These are phyloP conservation scores for Drosophila flavopinicola DNA, from an alignment of 2,888 invertebrate species.

Conservation along the genomic window DNA sequence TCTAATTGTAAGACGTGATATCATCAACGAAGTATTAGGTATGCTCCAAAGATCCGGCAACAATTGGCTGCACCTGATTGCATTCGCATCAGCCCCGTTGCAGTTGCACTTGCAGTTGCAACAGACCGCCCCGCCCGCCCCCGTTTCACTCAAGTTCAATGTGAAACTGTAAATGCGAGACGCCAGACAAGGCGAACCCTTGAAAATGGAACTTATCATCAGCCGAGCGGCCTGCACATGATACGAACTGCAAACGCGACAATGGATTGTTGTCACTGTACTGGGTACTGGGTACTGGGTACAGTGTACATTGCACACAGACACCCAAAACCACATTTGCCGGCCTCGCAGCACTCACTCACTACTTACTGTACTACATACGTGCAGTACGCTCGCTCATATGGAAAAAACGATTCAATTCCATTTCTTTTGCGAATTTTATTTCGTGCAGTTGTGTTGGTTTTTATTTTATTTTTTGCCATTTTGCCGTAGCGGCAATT, in stretches of 20 bases:
- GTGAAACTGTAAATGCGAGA: slow-evolving; percentile 66
- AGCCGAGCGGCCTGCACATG: slow-evolving; percentile 44
- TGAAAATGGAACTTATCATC: slow-evolving; percentile 71
- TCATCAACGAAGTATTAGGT: slow-evolving; percentile 47
- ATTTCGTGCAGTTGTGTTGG: slow-evolving; percentile 9
- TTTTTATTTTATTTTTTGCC: slow-evolving; percentile 9
- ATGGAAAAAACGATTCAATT: slow-evolving; percentile 39
- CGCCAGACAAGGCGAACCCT: slow-evolving; percentile 77
- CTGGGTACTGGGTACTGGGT: no score
- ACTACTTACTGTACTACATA: background rate
- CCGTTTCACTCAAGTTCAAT: slow-evolving; percentile 71
- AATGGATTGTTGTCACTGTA: slow-evolving; percentile 17
- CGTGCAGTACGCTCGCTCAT: slow-evolving; percentile 15
- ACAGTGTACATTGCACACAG: slow-evolving; percentile 21
- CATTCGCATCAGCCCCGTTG: slow-evolving; percentile 21
- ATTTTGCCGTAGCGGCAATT: slow-evolving; percentile 31
- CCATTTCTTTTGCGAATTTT: slow-evolving; percentile 62
- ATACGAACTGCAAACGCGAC: slow-evolving; percentile 34
- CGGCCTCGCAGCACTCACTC: slow-evolving; percentile 27
- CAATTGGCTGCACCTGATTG: slow-evolving; percentile 76
- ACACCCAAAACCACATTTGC: slow-evolving; percentile 50
- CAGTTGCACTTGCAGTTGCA: background rate
- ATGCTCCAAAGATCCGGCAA: slow-evolving; percentile 70
- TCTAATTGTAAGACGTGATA: slow-evolving; percentile 76
- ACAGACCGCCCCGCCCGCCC: background rate